Conservation (phyloP, 2,888 invertebrate species). For the Parasteatoda lunata region DNA sequence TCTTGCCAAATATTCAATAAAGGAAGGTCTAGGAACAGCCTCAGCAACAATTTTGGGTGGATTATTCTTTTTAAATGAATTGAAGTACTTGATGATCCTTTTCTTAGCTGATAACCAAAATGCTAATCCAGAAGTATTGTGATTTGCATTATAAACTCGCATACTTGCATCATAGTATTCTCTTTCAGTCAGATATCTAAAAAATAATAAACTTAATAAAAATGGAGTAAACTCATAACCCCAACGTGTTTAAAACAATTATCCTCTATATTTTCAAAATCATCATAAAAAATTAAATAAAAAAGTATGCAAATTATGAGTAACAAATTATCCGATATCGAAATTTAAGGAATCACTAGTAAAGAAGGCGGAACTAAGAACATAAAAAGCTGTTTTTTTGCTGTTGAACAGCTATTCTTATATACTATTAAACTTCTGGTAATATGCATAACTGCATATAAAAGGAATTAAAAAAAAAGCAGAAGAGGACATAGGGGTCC, state of each 20-base stretch:
- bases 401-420: no score
- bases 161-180: conserved; percentile 93
- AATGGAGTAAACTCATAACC: neutral
- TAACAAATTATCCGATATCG: no score
- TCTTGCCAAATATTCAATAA: no score
- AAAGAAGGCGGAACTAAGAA: no score
- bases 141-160: conserved; percentile 87
- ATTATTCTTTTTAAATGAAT: neutral
- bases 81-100: conserved; percentile 9
- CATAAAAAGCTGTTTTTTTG: no score
- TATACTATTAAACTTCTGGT: no score
- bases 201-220: conserved; percentile 15
- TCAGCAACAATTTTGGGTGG: neutral
- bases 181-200: conserved; percentile 89
- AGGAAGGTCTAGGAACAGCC: no score
- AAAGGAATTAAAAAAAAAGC: no score
- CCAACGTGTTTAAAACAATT: neutral
- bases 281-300: neutral
- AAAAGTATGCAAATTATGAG: no score
- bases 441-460: no score
- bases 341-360: no score
- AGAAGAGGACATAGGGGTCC: no score
- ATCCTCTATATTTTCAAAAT: neutral
- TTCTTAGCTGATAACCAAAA: conserved; percentile 34
- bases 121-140: conserved; percentile 77